A percentile compares a stretch with the other conserved stretches of the same genome.
Evolutionary conservation across 37 sponge, comb jelly and placozoan genomes (phyloP).

Genomic region (Corticium candelabrum): DNA sequence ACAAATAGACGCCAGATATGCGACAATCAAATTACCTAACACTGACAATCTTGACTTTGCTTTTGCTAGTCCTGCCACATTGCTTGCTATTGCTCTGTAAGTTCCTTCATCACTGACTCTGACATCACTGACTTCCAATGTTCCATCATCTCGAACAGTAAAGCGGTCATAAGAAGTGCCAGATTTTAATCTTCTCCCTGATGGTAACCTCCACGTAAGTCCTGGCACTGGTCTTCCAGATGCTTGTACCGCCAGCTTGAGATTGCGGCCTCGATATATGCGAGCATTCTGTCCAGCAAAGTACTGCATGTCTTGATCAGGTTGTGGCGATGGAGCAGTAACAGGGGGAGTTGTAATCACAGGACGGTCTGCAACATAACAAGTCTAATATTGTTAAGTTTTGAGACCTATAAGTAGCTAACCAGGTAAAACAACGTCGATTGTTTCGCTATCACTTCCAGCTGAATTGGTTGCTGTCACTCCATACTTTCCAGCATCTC

Average conservation of each 20-base stretch:
- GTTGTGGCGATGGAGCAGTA: background rate
- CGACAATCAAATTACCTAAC: background rate
- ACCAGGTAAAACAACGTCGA: background rate
- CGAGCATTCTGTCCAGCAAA: background rate
- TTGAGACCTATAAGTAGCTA: background rate
- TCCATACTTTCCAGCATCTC: background rate
- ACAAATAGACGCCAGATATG: background rate
- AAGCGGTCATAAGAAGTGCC: background rate
- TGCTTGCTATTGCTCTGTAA: background rate
- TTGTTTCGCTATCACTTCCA: background rate
- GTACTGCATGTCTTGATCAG: background rate
- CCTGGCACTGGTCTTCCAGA: background rate
- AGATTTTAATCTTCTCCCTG: background rate
- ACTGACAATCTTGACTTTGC: background rate
- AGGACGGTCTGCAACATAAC: too few relatives aligned
- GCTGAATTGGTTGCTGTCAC: background rate
- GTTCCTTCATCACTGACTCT: background rate
- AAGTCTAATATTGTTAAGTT: too few relatives aligned
- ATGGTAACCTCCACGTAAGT: background rate
- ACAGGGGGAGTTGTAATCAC: too few relatives aligned
- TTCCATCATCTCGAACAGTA: background rate
- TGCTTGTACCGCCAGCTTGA: background rate
- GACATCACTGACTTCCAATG: background rate
- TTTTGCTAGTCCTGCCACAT: constrained; percentile 1
- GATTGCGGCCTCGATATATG: background rate